Evolutionary conservation across 2,797 vertebrate genomes (phyloP).

Genomic region (Philypnodon macrostomus): DNA sequence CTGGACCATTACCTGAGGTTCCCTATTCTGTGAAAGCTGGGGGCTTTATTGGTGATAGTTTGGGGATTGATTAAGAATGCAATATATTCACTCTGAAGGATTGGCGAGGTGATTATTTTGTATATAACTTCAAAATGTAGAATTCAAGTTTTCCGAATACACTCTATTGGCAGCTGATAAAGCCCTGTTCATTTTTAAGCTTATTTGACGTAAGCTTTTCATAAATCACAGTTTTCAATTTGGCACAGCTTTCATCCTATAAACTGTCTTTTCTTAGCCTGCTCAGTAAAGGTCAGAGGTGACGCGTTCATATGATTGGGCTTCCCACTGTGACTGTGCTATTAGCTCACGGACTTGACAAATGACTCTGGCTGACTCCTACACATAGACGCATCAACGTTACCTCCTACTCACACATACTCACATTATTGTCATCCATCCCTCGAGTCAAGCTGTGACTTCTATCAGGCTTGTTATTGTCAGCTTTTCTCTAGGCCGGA

Average conservation of each 20-base stretch:
- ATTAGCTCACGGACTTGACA: constrained; percentile 49
- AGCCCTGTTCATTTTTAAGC: too few species aligned
- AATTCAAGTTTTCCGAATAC: too few species aligned
- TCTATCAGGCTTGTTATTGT: constrained; percentile 58
- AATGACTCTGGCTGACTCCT: constrained; percentile 39
- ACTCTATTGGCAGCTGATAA: too few species aligned
- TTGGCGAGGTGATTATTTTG: too few species aligned
- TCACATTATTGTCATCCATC: constrained; percentile 57
- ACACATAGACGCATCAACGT: constrained; percentile 23
- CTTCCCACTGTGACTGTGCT: constrained; percentile 26
- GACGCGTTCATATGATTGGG: constrained; percentile 39
- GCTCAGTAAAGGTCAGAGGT: constrained; percentile 53
- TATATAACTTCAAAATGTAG: too few species aligned
- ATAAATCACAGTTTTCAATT: not conserved
- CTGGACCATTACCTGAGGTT: too few species aligned
- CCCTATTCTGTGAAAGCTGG: too few species aligned
- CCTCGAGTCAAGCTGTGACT: constrained; percentile 44
- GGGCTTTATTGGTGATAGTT: too few species aligned
- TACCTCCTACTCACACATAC: constrained; percentile 25
- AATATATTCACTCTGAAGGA: too few species aligned
- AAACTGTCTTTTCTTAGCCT: constrained; percentile 6
- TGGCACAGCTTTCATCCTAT: not conserved
- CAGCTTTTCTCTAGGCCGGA: constrained; percentile 49
- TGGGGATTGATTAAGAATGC: too few species aligned
- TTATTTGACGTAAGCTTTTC: not conserved